These are phyloP conservation scores for Somateria mollissima DNA, from an alignment of 2,797 vertebrate species.

Conservation along the genomic window DNA sequence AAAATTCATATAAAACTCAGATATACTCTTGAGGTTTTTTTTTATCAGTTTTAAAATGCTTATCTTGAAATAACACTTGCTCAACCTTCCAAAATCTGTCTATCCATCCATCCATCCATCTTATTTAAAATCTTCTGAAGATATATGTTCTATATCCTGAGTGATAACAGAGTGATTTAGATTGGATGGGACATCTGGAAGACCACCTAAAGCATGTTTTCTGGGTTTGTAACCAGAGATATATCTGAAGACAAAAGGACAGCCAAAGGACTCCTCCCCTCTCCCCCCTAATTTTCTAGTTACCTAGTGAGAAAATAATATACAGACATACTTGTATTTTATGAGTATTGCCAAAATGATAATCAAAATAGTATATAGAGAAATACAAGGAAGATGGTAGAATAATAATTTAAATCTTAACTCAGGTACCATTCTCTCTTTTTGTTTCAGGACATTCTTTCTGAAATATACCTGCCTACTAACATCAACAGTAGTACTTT, in stretches of 20 bases:
- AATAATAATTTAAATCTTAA: not conserved
- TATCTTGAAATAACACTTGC: not conserved
- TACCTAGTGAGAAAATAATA: not conserved
- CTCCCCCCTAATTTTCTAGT: not conserved
- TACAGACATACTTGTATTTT: not conserved
- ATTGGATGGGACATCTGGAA: not conserved
- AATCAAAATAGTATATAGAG: not conserved
- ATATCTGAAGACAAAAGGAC: not conserved
- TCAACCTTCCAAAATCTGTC: not conserved
- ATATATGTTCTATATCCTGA: not conserved
- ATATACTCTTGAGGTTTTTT: not conserved
- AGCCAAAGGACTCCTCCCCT: not conserved
- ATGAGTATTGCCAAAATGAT: not conserved
- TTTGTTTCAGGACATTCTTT: not conserved
- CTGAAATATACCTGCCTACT: not conserved
- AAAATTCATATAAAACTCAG: not conserved
- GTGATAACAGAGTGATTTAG: not conserved
- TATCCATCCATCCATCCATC: no score
- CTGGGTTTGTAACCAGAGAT: not conserved
- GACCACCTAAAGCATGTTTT: no score
- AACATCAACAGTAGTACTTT: not conserved
- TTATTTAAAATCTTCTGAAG: no score
- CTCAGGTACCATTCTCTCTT: not conserved
- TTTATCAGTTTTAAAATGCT: not conserved
- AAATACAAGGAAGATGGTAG: not conserved